These are phyloP conservation scores for Poecilus cupreus DNA, from an alignment of 2,888 invertebrate species.

Conservation along the genomic window DNA sequence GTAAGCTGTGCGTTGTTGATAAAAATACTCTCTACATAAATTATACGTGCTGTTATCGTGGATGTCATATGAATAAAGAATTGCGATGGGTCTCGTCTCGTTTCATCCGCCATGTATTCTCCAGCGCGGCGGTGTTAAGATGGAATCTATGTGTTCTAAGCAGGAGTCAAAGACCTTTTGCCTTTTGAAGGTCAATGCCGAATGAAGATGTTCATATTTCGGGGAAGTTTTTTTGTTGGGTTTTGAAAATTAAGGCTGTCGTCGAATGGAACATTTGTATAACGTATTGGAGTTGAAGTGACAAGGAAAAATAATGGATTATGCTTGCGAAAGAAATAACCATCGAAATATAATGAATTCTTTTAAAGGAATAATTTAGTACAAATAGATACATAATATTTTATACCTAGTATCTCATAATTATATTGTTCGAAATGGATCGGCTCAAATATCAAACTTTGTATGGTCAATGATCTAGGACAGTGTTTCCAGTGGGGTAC, in stretches of 20 bases:
- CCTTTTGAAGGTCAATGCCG: slow-evolving; percentile 10
- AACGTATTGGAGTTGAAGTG: not conserved
- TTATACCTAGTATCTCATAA: no score
- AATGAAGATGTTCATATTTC: not conserved
- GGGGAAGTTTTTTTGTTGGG: not conserved
- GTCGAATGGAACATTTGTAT: not conserved
- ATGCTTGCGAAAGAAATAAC: not conserved
- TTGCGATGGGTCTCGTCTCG: slow-evolving; percentile 36
- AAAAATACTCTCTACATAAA: slow-evolving; percentile 52
- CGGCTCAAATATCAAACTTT: no score
- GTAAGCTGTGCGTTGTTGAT: slow-evolving; percentile 27
- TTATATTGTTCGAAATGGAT: no score
- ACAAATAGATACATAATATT: no score
- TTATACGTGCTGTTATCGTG: slow-evolving; percentile 50
- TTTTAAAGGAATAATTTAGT: no score
- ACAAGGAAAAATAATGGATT: slow-evolving; percentile 15
- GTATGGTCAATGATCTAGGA: no score
- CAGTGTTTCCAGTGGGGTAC: no score
- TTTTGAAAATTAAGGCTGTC: slow-evolving; percentile 13
- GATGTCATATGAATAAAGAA: slow-evolving; percentile 55
- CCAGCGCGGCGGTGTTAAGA: not conserved
- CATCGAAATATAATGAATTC: not conserved
- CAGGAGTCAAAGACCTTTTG: slow-evolving; percentile 1
- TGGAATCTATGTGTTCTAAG: not conserved
- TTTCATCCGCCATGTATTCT: slow-evolving; percentile 14